Percentiles rank a stretch among this genome's conserved stretches.
Evolutionary conservation across 2,888 invertebrate genomes (phyloP).

Genomic region (Nomada ferruginata): DNA sequence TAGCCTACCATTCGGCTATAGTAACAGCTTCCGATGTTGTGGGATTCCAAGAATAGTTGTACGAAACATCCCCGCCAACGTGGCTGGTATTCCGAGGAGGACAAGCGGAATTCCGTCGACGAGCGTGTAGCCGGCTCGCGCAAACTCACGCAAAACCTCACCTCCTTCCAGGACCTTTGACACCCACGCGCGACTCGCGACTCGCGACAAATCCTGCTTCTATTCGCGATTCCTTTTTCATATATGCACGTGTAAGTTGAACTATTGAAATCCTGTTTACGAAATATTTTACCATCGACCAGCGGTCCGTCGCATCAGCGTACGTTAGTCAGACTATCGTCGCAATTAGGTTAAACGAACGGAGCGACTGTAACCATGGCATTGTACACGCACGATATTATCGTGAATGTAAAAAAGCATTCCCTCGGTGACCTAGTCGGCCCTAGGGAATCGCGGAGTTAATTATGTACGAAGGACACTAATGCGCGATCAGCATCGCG

Average conservation of each 20-base stretch:
- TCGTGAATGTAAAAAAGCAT: constrained; percentile 43
- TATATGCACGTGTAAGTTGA: neutral
- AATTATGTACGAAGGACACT: constrained; percentile 48
- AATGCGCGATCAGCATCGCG: neutral
- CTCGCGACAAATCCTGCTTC: neutral
- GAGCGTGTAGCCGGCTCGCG: neutral
- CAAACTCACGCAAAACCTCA: neutral
- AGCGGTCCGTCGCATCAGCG: neutral
- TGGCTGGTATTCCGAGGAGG: neutral
- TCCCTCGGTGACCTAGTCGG: constrained; percentile 17
- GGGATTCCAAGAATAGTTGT: neutral
- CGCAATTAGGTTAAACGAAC: constrained; percentile 64
- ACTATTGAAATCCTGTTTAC: neutral
- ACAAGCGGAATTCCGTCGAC: neutral
- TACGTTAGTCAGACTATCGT: neutral
- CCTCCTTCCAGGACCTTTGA: neutral
- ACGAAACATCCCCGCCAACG: neutral
- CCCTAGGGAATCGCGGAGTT: constrained; percentile 52
- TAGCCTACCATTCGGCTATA: neutral
- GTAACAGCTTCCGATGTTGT: neutral
- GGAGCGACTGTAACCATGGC: constrained; percentile 36
- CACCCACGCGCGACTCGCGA: neutral
- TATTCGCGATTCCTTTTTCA: neutral
- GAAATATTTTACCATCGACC: neutral
- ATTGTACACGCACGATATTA: constrained; percentile 54